Base-by-base conservation (phyloP, 2,888 invertebrate genomes). In the Leptura quadrifasciata region DNA sequence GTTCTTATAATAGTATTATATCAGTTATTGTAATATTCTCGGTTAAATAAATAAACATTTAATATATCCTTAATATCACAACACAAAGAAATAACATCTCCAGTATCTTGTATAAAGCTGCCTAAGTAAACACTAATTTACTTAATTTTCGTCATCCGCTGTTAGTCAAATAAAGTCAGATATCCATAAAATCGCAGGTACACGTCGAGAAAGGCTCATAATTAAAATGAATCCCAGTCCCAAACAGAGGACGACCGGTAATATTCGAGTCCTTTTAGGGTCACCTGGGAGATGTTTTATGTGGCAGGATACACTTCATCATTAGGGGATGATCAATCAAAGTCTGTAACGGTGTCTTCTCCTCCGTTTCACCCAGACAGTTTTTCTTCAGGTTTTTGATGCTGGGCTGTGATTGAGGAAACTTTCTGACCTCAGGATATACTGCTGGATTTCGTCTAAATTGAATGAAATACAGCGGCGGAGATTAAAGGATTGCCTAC, bases 321-420 rank as follows among this genome's bases (percentile, higher is more conserved):
- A 82, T 82, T 82, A 82, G 79, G 71, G 72, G 79, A 81, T 80
- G 80, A 83, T 83, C 83, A 83, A 83, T 83, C 83, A 83, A 83
- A 81, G 83, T 82, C 81, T 24, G 65, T 54, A 74, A 63, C 57
- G 71, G 65, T 75, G 79, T 80, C 76, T 47, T 39, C 61, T 57
- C 60, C 70, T 64, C 52, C 57, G 35, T 39, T 47, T 74, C 76
- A 64, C 64, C 20, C 71, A 73, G 79, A 78, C 76, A 75, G 68
- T 80, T 80, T 79, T 80, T 80, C 79, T 73, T 77, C 75, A 71
- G 74, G 78, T 69, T 55, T 74, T 78, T 76, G 60, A 60, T 60
- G 47, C 61, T 15, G 47, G 15, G 61, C 71, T 35, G 71, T 71
- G 71, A 71, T 71, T 71, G 71, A 71, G 71, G 71, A 71, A 71